Evolutionary conservation across 2,113 vertebrate species (phyloP), one percentile per base, ranked within the genome.

Genomic region (Tachysurus fulvidraco): DNA sequence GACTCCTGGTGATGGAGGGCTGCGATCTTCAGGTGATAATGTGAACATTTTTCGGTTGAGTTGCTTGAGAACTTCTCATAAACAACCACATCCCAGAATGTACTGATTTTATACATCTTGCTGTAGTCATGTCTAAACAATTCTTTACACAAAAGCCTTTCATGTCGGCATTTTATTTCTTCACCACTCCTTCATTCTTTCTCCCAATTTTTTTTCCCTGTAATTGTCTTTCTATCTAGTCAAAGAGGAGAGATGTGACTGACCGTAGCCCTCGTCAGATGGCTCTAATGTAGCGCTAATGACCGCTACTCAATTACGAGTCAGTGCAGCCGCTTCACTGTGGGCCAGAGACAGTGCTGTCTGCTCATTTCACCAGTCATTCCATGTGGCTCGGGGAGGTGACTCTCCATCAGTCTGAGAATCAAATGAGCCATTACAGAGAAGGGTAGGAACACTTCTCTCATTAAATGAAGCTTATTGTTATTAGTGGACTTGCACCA

Each of bases 351-450:
- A 4, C 30, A 54, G 54, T 28, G 17, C 28, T 69, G 71, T 14
- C 30, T 19, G 64, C 41, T 88, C 71, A 59, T 74, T 62, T 74
- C 52, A 41, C 7, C 54, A n/a, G 50, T 25, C 46, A 50, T 50
- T 62, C 79, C 25, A 25, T 77, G n/a, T 84, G 76, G 23, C 59
- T 59, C 14, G 1, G 14, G n/a, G 78, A 59, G 55, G 46, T 17
- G 54, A 57, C 77, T 30, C 28, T 80, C 52, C 50, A 55, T 78
- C n/a, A 36, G 17, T 28, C 55, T 80, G 55, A 73, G 86, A 54
- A 57, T 79, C 83, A 87, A 87, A 81, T 41, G 57, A 85, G 50
- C 69, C 85, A 84, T 89, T 76, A 65, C 52, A 77, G 62, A 4
- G 30, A 54, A 44, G 30, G 7, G 12, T 6, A 46, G 21, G n/a